A percentile compares a stretch with the other conserved stretches of the same genome.
These are phyloP conservation scores for Scaptomyza pallida DNA, from an alignment of 1,140 invertebrate species.

Conservation along the genomic window DNA sequence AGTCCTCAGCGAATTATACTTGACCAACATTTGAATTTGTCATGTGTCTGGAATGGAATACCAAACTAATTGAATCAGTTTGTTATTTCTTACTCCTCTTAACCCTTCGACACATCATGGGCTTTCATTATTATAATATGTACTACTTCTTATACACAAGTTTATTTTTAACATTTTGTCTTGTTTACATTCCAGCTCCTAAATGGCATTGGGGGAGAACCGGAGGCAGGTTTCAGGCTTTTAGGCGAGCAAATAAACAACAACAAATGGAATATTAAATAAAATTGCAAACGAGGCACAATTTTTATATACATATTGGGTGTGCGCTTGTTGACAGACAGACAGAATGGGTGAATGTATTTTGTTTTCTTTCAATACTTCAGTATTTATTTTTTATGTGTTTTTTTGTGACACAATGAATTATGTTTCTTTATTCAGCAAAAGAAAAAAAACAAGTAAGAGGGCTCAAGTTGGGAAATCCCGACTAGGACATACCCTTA, in stretches of 20 bases:
- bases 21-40: slow-evolving; percentile 60
- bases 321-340: background rate
- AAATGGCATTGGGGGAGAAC: background rate
- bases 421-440: slow-evolving; percentile 74
- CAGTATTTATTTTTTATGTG: slow-evolving; percentile 9
- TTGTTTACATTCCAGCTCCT: slow-evolving; percentile 60
- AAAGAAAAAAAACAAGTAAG: slow-evolving; percentile 7
- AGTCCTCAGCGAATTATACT: slow-evolving; percentile 13
- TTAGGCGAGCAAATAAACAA: slow-evolving; percentile 25
- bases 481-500: too few species aligned
- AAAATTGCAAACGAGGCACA: slow-evolving; percentile 65
- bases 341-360: slow-evolving; percentile 17
- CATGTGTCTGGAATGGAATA: slow-evolving; percentile 44
- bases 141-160: slow-evolving; percentile 19
- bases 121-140: slow-evolving; percentile 6
- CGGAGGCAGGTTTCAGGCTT: slow-evolving; percentile 19
- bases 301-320: slow-evolving; percentile 36
- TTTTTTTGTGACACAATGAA: slow-evolving; percentile 67
- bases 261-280: slow-evolving; percentile 20
- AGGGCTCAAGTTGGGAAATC: too few species aligned
- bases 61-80: slow-evolving; percentile 57
- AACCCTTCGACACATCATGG: slow-evolving; percentile 5
- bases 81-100: background rate
- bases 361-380: slow-evolving; percentile 5
- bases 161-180: slow-evolving; percentile 62